Conservation (phyloP, 1,140 invertebrate species). For the Microplitis demolitor region DNA sequence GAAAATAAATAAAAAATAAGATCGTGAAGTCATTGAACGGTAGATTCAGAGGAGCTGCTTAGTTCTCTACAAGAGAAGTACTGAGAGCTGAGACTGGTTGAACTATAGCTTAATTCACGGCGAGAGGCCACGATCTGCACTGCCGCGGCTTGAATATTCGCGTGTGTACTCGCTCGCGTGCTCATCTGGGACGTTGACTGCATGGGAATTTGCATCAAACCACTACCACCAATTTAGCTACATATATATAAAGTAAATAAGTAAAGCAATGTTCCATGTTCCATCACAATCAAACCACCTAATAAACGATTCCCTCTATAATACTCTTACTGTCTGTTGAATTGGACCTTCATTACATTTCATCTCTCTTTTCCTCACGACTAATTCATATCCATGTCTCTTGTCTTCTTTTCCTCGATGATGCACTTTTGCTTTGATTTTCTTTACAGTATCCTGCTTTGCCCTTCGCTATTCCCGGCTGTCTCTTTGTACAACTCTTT, state of each 20-base stretch:
- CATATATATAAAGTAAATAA: not conserved
- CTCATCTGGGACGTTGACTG: conserved; percentile 31
- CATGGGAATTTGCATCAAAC: conserved; percentile 28
- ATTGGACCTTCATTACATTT: not conserved
- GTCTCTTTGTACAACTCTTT: not conserved
- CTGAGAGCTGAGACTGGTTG: not conserved
- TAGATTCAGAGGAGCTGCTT: not conserved
- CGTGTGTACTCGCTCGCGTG: conserved; percentile 28
- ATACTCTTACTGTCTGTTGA: not conserved
- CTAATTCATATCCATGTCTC: not conserved
- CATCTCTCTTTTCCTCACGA: not conserved
- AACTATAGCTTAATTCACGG: conserved; percentile 18
- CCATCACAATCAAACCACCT: conserved; percentile 13
- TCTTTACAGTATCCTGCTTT: not conserved
- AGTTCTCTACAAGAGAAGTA: not conserved
- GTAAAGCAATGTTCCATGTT: not conserved
- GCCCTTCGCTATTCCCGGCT: not conserved
- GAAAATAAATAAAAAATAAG: not conserved
- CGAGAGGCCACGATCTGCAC: conserved; percentile 1
- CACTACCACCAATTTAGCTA: no score
- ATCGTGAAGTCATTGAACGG: conserved; percentile 18
- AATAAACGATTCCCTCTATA: conserved; percentile 26
- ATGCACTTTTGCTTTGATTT: not conserved
- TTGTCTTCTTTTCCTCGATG: no score
- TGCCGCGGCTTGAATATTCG: not conserved